A percentile compares a stretch with the other conserved stretches of the same genome.
These are phyloP conservation scores for Pogona vitticeps DNA, from an alignment of 2,113 vertebrate species.

Conservation along the genomic window DNA sequence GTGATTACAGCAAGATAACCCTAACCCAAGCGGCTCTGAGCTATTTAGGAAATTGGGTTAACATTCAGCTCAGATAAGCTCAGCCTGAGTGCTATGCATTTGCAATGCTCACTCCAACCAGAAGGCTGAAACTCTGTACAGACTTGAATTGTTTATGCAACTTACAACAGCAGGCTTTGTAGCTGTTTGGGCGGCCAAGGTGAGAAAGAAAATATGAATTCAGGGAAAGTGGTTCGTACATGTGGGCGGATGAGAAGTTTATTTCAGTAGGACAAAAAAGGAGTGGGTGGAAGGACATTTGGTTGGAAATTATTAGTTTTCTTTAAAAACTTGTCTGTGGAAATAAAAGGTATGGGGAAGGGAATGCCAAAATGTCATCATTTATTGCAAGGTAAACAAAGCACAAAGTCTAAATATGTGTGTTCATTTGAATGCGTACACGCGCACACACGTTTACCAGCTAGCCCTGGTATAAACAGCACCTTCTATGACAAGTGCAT, in stretches of 20 bases:
- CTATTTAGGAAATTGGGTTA: not conserved
- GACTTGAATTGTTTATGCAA: not conserved
- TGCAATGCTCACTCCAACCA: not conserved
- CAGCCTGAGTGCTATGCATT: not conserved
- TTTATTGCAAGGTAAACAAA: not conserved
- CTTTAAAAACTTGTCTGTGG: not conserved
- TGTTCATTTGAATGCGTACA: no score
- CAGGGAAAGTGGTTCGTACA: not conserved
- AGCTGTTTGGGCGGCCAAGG: not conserved
- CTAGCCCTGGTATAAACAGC: no score
- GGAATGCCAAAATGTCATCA: not conserved
- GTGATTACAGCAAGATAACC: not conserved
- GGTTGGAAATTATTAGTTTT: not conserved
- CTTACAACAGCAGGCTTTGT: not conserved
- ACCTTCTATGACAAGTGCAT: no score
- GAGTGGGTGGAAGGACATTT: slow-evolving; percentile 24
- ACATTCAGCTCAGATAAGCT: not conserved
- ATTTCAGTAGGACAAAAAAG: slow-evolving; percentile 21
- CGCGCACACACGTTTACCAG: no score
- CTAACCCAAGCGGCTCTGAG: not conserved
- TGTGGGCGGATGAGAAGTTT: slow-evolving; percentile 9
- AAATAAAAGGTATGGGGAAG: not conserved
- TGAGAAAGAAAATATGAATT: not conserved
- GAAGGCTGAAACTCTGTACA: not conserved
- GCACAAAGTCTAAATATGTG: not conserved